phyloP scores from a whole-genome alignment of 2,888 invertebrate genomes.

The Platycheirus albimanus region DNA sequence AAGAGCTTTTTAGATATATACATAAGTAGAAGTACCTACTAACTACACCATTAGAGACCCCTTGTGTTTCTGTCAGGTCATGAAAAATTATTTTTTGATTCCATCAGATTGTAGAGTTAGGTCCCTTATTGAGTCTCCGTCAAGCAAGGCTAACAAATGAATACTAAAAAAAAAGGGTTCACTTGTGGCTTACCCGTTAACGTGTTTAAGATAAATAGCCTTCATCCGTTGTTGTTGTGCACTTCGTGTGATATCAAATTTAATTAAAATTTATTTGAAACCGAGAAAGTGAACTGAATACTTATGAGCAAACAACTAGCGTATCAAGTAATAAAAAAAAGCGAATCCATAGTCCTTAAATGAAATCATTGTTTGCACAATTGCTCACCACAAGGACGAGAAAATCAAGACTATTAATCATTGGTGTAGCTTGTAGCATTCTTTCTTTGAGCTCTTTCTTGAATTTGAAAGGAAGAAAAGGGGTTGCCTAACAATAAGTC shows the following conservation, averaged over 20 bases:
- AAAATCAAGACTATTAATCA: conserved; percentile 72
- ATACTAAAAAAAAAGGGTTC: conserved; percentile 62
- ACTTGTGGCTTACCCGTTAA: conserved; percentile 74
- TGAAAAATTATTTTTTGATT: conserved; percentile 75
- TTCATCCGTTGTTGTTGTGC: conserved; percentile 71
- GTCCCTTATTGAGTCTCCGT: conserved; percentile 61
- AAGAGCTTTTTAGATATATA: conserved; percentile 17
- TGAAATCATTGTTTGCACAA: conserved; percentile 74
- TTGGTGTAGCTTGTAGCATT: conserved; percentile 56
- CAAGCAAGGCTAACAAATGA: conserved; percentile 63
- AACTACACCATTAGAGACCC: conserved; percentile 67
- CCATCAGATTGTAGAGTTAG: conserved; percentile 66
- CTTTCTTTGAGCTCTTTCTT: conserved; percentile 55
- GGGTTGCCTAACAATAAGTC: conserved; percentile 62
- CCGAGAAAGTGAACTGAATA: conserved; percentile 72
- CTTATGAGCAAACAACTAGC: conserved; percentile 68
- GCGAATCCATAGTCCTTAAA: conserved; percentile 58
- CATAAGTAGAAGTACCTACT: conserved; percentile 34
- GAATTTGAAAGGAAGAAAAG: conserved; percentile 49
- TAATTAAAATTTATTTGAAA: conserved; percentile 74
- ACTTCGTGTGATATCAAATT: conserved; percentile 73
- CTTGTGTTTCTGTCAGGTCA: conserved; percentile 72
- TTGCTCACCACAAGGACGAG: conserved; percentile 68
- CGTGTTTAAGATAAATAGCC: conserved; percentile 73
- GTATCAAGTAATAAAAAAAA: conserved; percentile 28